Base-by-base conservation (phyloP, 2,888 invertebrate species). In the Digitonthophagus gazella region DNA sequence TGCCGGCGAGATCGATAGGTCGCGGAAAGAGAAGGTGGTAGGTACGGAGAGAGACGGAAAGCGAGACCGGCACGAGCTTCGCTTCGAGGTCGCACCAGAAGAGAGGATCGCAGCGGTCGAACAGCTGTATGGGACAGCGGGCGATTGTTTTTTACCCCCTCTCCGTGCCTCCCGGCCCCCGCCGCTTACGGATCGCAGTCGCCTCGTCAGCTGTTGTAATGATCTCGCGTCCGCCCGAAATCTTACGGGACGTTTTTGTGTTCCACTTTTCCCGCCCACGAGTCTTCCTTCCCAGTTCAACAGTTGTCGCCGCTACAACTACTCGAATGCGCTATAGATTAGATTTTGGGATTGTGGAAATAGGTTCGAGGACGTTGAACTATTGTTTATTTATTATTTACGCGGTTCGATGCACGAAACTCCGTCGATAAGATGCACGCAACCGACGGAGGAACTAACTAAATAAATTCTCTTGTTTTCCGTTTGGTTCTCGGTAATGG, bases 151-250 rank as follows among this genome's bases (percentile, higher is more conserved):
- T 75, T 75, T 73, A 71, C 71, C 67, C 67, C 28, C 28, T n/a
- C 28, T 11, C 28, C 28, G 28, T 8, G 11, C 11, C 28, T 11
- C 28, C 28, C 22, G 4, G 6, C 6, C 22, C 54, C 73, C 74
- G 74, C 73, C 74, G 73, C 76, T 75, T 75, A 76, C 75, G 76
- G 75, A 72, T 72, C 74, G 74, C 74, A 74, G 28, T 44, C 28
- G 73, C 74, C 74, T 74, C 72, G 76, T 76, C 78, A 77, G 77
- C 76, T 78, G 76, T 76, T 74, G 72, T 76, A 76, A 74, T 74
- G 74, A 75, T 76, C 75, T 75, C 74, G 28, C 6, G 28, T 11
- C 28, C 75, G 74, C 69, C 72, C 28, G 28, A 44, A 44, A 44
- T 44, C 28, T 44, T 44, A 44, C 28, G 28, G 28, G 28, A 44